These are phyloP conservation scores for Ametastegia equiseti DNA, from an alignment of 2,888 invertebrate species.

Conservation along the genomic window DNA sequence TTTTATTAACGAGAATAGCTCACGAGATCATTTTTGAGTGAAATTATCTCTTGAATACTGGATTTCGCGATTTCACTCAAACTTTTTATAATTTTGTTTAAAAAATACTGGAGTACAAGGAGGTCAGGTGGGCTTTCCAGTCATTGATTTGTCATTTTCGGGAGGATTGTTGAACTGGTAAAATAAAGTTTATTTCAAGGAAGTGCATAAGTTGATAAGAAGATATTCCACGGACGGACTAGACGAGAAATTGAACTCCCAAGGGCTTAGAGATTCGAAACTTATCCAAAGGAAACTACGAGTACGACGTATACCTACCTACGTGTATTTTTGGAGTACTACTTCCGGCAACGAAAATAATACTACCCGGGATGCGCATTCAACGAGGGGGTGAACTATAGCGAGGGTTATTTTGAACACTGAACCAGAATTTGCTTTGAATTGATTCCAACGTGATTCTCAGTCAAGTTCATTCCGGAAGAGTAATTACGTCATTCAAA, in stretches of 20 bases:
- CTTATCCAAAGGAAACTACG: not conserved
- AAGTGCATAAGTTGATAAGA: not conserved
- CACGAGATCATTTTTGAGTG: not conserved
- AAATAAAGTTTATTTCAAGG: not conserved
- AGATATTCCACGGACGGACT: not conserved
- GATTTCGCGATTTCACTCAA: not conserved
- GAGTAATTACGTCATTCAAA: not conserved
- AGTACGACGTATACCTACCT: not conserved
- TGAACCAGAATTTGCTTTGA: not conserved
- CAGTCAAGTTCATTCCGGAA: not conserved
- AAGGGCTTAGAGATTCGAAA: constrained; percentile 3
- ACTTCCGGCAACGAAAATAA: constrained; percentile 23
- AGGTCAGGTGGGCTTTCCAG: too few relatives aligned
- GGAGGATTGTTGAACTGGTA: not conserved
- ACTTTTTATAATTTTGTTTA: not conserved
- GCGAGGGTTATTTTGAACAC: not conserved
- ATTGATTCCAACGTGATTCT: not conserved
- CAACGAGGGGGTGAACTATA: not conserved
- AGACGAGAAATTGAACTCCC: constrained; percentile 19
- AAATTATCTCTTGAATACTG: not conserved
- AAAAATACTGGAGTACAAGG: too few relatives aligned
- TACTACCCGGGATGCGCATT: constrained; percentile 3
- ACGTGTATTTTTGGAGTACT: constrained; percentile 35
- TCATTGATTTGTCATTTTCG: constrained; percentile 2
- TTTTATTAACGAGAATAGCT: not conserved